Evolutionary conservation across 2,113 vertebrate genomes (phyloP).

Genomic region (Platichthys stellatus): DNA sequence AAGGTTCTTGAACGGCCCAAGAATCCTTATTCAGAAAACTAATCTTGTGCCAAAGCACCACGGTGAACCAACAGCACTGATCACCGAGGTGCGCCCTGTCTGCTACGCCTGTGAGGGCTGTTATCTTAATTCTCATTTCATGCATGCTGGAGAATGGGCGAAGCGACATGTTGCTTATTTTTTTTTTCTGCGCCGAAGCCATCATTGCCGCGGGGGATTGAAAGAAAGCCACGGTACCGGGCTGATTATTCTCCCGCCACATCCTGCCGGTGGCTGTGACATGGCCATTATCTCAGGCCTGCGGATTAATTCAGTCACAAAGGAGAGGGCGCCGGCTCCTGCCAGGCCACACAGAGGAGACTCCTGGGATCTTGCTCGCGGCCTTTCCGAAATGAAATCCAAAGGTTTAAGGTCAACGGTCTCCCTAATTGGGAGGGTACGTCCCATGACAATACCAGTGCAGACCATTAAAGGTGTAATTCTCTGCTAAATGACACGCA

Average conservation of each 20-base stretch:
- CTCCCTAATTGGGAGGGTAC: slow-evolving; percentile 61
- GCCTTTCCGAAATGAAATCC: slow-evolving; percentile 39
- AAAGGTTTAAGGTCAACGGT: slow-evolving; percentile 63
- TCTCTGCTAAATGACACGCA: slow-evolving; percentile 33
- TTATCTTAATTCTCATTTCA: slow-evolving; percentile 50
- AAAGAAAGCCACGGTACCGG: slow-evolving; percentile 40
- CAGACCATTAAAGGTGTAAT: slow-evolving; percentile 39
- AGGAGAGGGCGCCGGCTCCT: slow-evolving; percentile 67
- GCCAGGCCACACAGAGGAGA: slow-evolving; percentile 49
- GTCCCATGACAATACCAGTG: slow-evolving; percentile 45
- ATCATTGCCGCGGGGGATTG: slow-evolving; percentile 48
- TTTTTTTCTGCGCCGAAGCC: slow-evolving; percentile 21
- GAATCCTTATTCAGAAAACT: neutral
- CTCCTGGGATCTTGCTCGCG: slow-evolving; percentile 53
- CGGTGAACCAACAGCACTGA: neutral
- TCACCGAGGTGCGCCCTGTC: slow-evolving; percentile 10
- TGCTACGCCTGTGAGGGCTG: neutral
- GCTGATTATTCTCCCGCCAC: slow-evolving; percentile 65
- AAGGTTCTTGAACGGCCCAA: too few species aligned
- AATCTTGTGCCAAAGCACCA: neutral
- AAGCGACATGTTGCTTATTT: slow-evolving; percentile 5
- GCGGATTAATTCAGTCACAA: slow-evolving; percentile 71
- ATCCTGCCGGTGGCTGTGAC: slow-evolving; percentile 55
- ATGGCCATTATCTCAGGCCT: slow-evolving; percentile 67
- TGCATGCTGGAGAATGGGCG: slow-evolving; percentile 21